Evolutionary conservation across 2,888 invertebrate species (phyloP).

Genomic region (Teleiodes luculella): DNA sequence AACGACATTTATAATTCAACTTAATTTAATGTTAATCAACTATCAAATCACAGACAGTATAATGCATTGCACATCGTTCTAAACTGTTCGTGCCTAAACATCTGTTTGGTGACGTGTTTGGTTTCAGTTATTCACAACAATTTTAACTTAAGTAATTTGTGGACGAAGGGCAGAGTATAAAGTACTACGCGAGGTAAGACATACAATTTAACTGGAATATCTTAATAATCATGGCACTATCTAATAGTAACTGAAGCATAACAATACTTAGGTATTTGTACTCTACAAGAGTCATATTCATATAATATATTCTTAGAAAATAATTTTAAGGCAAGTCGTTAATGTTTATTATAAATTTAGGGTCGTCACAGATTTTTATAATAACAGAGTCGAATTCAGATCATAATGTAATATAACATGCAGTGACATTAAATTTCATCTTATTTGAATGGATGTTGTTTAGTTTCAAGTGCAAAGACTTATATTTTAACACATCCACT

Average conservation of each 20-base stretch:
- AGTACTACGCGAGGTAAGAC: slow-evolving; percentile 7
- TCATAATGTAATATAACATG: too few species aligned
- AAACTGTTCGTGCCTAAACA: background rate
- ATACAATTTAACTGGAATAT: slow-evolving; percentile 16
- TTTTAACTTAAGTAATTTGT: background rate
- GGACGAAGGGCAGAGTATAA: background rate
- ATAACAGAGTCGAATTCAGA: too few species aligned
- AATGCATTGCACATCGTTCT: slow-evolving; percentile 33
- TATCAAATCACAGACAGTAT: slow-evolving; percentile 64
- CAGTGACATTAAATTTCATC: too few species aligned
- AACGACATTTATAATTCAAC: slow-evolving; percentile 29
- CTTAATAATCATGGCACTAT: slow-evolving; percentile 3
- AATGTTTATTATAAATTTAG: too few species aligned
- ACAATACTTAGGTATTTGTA: slow-evolving; percentile 27
- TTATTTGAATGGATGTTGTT: too few species aligned
- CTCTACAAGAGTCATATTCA: slow-evolving; percentile 40
- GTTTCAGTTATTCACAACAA: background rate
- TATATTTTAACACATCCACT: too few species aligned
- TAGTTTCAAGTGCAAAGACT: too few species aligned
- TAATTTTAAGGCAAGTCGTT: background rate
- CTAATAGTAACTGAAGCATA: slow-evolving; percentile 1
- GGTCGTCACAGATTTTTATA: too few species aligned
- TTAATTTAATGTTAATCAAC: slow-evolving; percentile 56
- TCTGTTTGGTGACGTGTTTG: background rate
- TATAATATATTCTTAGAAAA: background rate